Evolutionary conservation across 2,113 vertebrate genomes (phyloP).

Genomic region (Phyllopteryx taeniolatus): DNA sequence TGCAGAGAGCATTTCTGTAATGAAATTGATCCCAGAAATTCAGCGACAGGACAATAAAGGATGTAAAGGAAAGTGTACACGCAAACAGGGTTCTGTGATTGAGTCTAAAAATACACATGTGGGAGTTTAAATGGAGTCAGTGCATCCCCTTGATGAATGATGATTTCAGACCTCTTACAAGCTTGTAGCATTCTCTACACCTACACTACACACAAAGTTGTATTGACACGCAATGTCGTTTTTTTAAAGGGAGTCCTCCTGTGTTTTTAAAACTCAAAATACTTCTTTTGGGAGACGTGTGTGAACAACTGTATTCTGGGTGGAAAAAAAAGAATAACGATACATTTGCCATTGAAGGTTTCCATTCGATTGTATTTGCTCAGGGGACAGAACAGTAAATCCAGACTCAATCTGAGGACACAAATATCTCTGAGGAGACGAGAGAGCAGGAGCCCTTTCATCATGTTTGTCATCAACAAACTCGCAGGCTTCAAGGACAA

Average conservation of each 20-base stretch:
- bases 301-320: background rate
- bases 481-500: conserved; percentile 8
- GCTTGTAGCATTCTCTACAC: background rate
- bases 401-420: conserved; percentile 3
- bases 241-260: background rate
- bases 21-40: background rate
- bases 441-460: conserved; percentile 18
- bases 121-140: background rate
- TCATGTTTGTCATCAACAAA: conserved; percentile 31
- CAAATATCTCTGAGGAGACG: conserved; percentile 18
- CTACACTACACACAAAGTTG: background rate
- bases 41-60: background rate
- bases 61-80: background rate
- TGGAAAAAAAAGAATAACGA: background rate
- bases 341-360: background rate
- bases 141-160: too few relatives aligned
- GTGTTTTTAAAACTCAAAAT: too few relatives aligned
- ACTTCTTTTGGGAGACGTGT: background rate
- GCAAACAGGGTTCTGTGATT: background rate
- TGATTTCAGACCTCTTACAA: background rate
- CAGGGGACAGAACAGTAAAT: conserved; percentile 1
- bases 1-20: background rate
- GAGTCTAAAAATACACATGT: background rate
- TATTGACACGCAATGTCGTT: background rate
- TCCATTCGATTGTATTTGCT: background rate